These are phyloP conservation scores for Dasyprocta punctata DNA, from an alignment of 2,113 vertebrate species.

Conservation along the genomic window DNA sequence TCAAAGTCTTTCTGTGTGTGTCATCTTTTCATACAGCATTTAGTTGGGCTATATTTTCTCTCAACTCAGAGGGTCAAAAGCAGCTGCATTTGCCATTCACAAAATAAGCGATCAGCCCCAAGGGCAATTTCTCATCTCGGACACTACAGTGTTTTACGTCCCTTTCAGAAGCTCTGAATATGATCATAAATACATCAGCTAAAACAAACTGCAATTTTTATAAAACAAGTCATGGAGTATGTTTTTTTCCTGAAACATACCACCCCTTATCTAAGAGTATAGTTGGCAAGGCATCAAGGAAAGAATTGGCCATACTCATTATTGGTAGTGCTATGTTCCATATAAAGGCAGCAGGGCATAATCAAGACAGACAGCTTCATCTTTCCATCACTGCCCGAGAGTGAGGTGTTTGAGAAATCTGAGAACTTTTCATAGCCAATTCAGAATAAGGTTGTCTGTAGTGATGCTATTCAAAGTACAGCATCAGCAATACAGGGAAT, in stretches of 20 bases:
- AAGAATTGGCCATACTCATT: neutral
- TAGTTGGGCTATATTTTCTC: neutral
- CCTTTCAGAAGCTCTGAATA: neutral
- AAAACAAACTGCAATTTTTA: constrained; percentile 48
- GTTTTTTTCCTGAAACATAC: neutral
- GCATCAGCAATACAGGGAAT: neutral
- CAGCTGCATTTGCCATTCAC: neutral
- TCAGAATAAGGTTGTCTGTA: neutral
- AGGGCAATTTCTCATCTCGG: constrained; percentile 41
- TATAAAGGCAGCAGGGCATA: neutral
- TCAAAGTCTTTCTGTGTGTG: neutral
- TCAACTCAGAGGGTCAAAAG: neutral
- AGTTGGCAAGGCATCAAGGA: neutral
- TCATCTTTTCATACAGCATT: neutral
- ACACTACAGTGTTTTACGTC: neutral
- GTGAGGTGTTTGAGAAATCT: neutral
- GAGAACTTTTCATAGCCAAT: neutral
- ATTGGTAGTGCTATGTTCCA: accelerated
- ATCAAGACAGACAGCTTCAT: neutral
- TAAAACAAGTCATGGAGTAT: neutral
- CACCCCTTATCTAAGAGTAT: neutral
- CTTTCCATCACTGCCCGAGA: neutral
- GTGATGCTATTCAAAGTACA: neutral
- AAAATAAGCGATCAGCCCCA: neutral
- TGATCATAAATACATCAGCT: neutral